phyloP scores from a whole-genome alignment of 2,113 vertebrate species.

The Cephalopholis sonnerati region DNA sequence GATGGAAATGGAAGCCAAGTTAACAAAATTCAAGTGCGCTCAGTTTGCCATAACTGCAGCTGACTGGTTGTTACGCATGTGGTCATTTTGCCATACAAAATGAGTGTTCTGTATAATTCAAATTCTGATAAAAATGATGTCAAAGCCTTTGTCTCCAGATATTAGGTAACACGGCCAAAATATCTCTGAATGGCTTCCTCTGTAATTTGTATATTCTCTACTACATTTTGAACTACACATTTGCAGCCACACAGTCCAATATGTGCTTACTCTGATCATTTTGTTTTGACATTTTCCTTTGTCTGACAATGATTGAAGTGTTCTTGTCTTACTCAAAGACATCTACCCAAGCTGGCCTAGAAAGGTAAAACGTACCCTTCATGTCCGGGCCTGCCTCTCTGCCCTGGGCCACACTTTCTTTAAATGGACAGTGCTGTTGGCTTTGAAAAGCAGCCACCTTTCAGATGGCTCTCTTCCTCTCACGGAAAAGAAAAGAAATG shows the following conservation, averaged over 20 bases:
- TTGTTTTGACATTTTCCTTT: constrained; percentile 1
- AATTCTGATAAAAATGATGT: not conserved
- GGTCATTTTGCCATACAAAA: not conserved
- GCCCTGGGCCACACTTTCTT: constrained; percentile 46
- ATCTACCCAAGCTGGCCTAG: constrained; percentile 7
- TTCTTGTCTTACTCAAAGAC: not conserved
- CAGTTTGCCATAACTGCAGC: not conserved
- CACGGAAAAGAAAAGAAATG: not conserved
- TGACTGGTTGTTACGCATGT: not conserved
- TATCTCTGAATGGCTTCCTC: not conserved
- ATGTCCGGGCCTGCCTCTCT: constrained; percentile 27
- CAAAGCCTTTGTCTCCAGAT: not conserved
- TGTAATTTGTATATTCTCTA: not conserved
- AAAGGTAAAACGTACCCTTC: constrained; percentile 8
- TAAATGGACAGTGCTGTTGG: constrained; percentile 29
- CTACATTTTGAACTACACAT: not conserved
- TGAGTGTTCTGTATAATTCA: not conserved
- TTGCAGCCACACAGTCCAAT: not conserved
- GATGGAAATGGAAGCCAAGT: constrained; percentile 67
- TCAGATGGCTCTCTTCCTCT: constrained; percentile 34
- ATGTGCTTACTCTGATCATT: not conserved
- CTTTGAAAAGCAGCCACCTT: constrained; percentile 31
- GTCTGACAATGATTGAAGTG: constrained; percentile 1
- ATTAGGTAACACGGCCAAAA: not conserved
- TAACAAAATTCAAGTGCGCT: not conserved